Evolutionary conservation across 2,888 invertebrate genomes (phyloP).

Genomic region (Heliconius ismenius): DNA sequence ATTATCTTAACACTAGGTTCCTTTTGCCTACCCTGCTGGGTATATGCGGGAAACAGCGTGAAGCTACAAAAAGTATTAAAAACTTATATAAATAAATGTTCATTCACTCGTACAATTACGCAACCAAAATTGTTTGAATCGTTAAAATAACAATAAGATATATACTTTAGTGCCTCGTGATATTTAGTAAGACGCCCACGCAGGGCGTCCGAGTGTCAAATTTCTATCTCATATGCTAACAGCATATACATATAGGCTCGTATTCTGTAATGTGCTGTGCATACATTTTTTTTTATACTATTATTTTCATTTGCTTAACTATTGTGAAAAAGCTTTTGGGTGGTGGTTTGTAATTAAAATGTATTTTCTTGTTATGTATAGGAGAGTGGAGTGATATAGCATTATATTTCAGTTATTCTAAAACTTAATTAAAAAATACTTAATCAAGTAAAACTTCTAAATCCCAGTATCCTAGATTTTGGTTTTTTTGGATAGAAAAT

Average conservation of each 20-base stretch:
- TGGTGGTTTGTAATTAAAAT: not conserved
- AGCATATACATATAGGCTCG: conserved; percentile 27
- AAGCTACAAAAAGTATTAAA: not conserved
- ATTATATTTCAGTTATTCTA: too few species aligned
- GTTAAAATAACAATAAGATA: conserved; percentile 7
- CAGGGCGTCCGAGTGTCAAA: conserved; percentile 34
- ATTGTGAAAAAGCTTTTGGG: not conserved
- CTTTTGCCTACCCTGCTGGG: too few species aligned
- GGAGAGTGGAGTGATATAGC: too few species aligned
- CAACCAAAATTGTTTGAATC: not conserved
- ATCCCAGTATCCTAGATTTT: too few species aligned
- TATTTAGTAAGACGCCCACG: conserved; percentile 35
- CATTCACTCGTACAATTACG: not conserved
- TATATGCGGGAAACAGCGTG: too few species aligned
- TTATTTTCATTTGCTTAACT: not conserved
- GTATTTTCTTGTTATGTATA: too few species aligned
- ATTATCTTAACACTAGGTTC: too few species aligned
- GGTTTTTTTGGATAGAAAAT: too few species aligned
- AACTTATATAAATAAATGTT: too few species aligned
- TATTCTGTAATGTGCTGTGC: conserved; percentile 24
- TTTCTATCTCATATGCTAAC: conserved; percentile 36
- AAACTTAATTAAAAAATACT: too few species aligned
- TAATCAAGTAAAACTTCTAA: too few species aligned
- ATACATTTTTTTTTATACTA: conserved; percentile 19
- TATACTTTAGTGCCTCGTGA: conserved; percentile 14